A percentile compares a stretch with the other conserved stretches of the same genome.
phyloP scores from a whole-genome alignment of 1,140 invertebrate genomes.

The Adoxophyes honmai region DNA sequence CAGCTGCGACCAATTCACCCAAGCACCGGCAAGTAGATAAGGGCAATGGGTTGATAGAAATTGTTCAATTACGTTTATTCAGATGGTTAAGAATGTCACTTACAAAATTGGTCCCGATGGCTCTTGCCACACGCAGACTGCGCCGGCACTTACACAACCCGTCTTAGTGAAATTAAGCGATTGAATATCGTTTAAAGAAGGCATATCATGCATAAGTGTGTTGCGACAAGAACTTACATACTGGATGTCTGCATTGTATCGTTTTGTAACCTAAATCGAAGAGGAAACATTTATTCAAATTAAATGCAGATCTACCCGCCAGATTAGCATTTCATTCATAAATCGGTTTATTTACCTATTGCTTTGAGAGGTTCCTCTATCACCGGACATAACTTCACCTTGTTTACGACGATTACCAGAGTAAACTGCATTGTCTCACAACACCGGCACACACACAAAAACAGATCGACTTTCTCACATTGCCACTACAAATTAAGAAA shows the following conservation, averaged over 20 bases:
- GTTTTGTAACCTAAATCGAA: no score
- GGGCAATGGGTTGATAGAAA: conserved; percentile 61
- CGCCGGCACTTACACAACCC: background rate
- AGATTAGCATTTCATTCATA: background rate
- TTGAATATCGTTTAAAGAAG: conserved; percentile 1
- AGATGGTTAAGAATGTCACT: conserved; percentile 60
- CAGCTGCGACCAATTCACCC: conserved; percentile 38
- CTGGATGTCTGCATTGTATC: no score
- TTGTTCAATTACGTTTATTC: conserved; percentile 66
- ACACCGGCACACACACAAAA: conserved; percentile 38
- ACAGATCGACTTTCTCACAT: conserved; percentile 52
- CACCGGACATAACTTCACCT: conserved; percentile 61
- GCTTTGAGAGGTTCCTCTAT: conserved; percentile 53
- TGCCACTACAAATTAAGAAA: conserved; percentile 46
- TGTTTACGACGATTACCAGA: conserved; percentile 68
- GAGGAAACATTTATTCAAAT: no score
- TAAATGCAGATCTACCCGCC: background rate
- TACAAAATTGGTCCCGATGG: conserved; percentile 43
- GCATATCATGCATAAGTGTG: no score
- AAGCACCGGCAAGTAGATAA: conserved; percentile 38
- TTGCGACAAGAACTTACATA: no score
- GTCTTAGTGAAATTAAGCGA: conserved; percentile 12
- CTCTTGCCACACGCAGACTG: conserved; percentile 37
- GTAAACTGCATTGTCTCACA: conserved; percentile 66
- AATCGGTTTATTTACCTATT: conserved; percentile 41